Evolutionary conservation across 2,113 vertebrate species (phyloP).

Genomic region (Oenanthe melanoleuca): DNA sequence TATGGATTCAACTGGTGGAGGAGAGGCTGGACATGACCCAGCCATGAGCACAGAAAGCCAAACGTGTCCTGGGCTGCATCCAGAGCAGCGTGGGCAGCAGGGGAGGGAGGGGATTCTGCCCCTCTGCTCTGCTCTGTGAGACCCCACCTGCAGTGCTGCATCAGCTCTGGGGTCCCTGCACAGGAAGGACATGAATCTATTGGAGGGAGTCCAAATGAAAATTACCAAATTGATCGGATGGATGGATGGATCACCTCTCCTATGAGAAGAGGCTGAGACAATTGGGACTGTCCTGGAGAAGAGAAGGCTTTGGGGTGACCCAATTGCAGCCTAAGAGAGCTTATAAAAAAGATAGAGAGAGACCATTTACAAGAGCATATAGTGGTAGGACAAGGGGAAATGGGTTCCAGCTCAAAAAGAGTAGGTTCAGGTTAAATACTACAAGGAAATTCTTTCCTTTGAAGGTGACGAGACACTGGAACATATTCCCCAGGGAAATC

Average conservation of each 20-base stretch:
- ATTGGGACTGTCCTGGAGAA: neutral
- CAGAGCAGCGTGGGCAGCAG: no score
- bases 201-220: neutral
- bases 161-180: neutral
- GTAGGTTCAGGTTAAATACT: neutral
- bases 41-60: neutral
- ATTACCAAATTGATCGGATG: no score
- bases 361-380: neutral
- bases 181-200: neutral
- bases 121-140: neutral
- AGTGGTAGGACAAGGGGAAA: neutral
- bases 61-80: accelerated
- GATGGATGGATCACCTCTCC: neutral
- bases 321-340: neutral
- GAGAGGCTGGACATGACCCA: neutral
- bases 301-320: neutral
- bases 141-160: accelerated
- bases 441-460: accelerated
- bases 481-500: neutral
- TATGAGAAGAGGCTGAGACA: neutral
- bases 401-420: neutral
- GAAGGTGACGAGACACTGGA: neutral
- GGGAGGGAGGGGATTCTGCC: neutral
- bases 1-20: neutral
- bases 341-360: neutral